Evolutionary conservation across 2,888 invertebrate genomes (phyloP).

Genomic region (Ennomos erosarius): DNA sequence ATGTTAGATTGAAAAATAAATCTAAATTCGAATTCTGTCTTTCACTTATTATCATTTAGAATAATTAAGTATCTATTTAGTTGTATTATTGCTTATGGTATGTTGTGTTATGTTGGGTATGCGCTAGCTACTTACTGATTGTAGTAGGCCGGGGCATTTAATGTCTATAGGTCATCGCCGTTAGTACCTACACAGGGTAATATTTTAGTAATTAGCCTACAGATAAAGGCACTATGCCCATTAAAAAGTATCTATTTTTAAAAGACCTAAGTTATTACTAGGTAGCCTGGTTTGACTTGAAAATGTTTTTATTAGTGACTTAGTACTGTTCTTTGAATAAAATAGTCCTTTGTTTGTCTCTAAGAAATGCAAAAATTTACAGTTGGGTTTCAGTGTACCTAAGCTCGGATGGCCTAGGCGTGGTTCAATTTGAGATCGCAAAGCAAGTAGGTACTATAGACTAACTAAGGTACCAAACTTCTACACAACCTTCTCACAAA

Average conservation of each 20-base stretch:
- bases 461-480: too few relatives aligned
- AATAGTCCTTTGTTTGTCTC: constrained; percentile 8
- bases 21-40: constrained; percentile 69
- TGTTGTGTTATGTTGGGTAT: too few relatives aligned
- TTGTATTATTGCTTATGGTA: too few relatives aligned
- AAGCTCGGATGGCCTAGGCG: constrained; percentile 7
- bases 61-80: background rate
- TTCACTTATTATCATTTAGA: constrained; percentile 40
- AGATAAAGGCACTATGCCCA: too few relatives aligned
- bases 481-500: too few relatives aligned
- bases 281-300: background rate
- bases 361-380: constrained; percentile 16
- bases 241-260: too few relatives aligned
- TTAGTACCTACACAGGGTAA: too few relatives aligned
- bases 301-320: background rate
- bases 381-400: constrained; percentile 1
- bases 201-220: too few relatives aligned
- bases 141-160: too few relatives aligned
- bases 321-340: constrained; percentile 10
- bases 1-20: constrained; percentile 85
- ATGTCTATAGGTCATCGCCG: too few relatives aligned
- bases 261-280: background rate
- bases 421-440: constrained; percentile 11
- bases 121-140: too few relatives aligned
- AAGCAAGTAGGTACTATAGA: background rate